Evolutionary conservation across 2,888 invertebrate genomes (phyloP), one percentile per base, ranked within the genome.

Genomic region (Gasteruption jaculator): DNA sequence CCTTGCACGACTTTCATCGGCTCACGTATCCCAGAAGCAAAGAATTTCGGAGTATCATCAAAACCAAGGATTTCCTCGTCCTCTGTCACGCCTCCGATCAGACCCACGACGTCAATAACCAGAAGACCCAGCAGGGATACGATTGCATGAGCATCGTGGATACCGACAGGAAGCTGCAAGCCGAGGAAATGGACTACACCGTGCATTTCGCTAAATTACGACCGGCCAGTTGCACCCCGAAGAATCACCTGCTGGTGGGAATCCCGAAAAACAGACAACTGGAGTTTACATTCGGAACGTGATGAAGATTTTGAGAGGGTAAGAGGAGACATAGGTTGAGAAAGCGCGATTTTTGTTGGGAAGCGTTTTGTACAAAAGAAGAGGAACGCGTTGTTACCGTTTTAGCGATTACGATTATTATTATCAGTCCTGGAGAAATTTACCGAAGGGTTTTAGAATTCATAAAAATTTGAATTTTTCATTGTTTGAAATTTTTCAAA

Each of bases 1-100:
- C 85, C 3, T 77, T 95, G 10, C 85, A 86, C 68, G 78, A 83
- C 47, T 91, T 90, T 57, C 83, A 89, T 53, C 80, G 85, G 52
- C 74, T 94, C 32, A 73, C 74, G 0, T 95, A 93, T 71, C 94
- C 95, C 0, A 76, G 89, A 49, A 94, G 93, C 68, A 61, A 65
- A n/a, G 65, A 65, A 26, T 83, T 83, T 55, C 73, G 69, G 16
- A 52, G 62, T 26, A 61, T 77, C 3, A 66, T 75, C 2, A 46
- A 58, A 27, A 61, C 49, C 30, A 74, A 79, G 47, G 84, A 89
- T 57, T 92, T 88, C 69, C 73, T 91, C 46, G 81, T 82, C 46
- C 77, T 95, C 43, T 87, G 91, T 2, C 94, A 94, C 72, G 85
- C 90, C 5, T 91, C 94, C 0, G 95, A 95, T 71, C 92, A 94